Evolutionary conservation across 2,888 invertebrate species (phyloP).

Genomic region (Tenthredo notha): DNA sequence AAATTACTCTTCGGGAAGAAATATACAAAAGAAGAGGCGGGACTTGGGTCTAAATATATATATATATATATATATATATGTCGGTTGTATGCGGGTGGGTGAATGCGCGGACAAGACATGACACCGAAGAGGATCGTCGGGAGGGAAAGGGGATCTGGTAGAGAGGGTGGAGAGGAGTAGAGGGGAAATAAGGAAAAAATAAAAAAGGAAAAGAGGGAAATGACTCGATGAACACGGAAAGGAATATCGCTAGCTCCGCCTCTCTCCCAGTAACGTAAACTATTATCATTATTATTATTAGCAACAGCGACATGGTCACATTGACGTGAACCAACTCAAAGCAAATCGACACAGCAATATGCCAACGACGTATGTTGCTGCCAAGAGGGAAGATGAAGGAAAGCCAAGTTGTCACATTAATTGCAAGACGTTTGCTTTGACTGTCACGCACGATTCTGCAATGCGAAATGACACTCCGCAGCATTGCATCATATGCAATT

Average conservation of each 20-base stretch:
- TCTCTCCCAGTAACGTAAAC: constrained; percentile 1
- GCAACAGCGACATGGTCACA: constrained; percentile 26
- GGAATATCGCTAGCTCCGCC: constrained; percentile 51
- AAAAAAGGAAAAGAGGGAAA: constrained; percentile 24
- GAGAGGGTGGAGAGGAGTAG: not conserved
- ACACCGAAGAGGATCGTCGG: constrained; percentile 18
- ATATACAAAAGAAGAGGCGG: constrained; percentile 15
- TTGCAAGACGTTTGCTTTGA: constrained; percentile 5
- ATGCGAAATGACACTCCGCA: constrained; percentile 13
- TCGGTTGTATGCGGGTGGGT: constrained; percentile 8
- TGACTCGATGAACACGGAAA: constrained; percentile 49
- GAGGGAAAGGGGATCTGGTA: not conserved
- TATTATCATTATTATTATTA: constrained; percentile 51
- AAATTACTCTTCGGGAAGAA: not conserved
- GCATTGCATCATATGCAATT: not conserved
- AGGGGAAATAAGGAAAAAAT: not conserved
- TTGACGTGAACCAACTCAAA: not conserved
- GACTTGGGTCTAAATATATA: constrained; percentile 20
- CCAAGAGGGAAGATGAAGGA: constrained; percentile 76
- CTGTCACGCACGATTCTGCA: constrained; percentile 29
- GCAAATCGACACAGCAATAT: constrained; percentile 39
- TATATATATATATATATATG: not conserved
- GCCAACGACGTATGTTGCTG: constrained; percentile 76
- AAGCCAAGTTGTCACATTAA: constrained; percentile 82
- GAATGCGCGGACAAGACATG: constrained; percentile 52